A percentile compares a stretch with the other conserved stretches of the same genome.
Evolutionary conservation across 2,113 vertebrate species (phyloP).

Genomic region (Ondatra zibethicus): DNA sequence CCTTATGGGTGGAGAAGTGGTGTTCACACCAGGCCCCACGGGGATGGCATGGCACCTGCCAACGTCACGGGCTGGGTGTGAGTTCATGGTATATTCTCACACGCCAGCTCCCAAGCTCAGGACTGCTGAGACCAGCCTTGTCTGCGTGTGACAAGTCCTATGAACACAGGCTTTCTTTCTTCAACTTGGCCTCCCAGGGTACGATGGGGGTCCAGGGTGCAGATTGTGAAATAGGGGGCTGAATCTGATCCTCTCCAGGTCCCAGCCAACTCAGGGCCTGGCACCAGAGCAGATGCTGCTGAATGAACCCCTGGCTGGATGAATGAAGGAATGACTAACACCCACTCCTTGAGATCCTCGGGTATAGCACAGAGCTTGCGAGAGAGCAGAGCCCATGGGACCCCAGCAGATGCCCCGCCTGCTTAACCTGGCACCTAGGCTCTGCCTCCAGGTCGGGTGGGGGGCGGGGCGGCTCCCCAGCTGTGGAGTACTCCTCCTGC

Average conservation of each 20-base stretch:
- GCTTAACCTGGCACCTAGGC: slow-evolving; percentile 29
- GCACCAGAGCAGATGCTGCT: slow-evolving; percentile 45
- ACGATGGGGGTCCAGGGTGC: not conserved
- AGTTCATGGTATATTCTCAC: slow-evolving; percentile 54
- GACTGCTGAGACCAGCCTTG: not conserved
- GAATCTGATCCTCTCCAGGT: not conserved
- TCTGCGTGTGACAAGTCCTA: not conserved
- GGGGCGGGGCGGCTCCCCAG: slow-evolving; percentile 19
- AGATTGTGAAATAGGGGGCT: not conserved
- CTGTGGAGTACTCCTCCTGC: slow-evolving; percentile 35
- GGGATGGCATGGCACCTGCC: slow-evolving; percentile 44
- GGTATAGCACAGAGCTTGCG: not conserved
- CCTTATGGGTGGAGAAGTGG: not conserved
- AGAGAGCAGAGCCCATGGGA: slow-evolving; percentile 14
- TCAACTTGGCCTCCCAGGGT: not conserved
- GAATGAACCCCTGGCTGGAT: slow-evolving; percentile 70
- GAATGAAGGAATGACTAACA: slow-evolving; percentile 71
- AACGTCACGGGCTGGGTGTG: slow-evolving; percentile 48
- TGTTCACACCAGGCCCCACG: not conserved
- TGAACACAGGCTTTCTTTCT: not conserved
- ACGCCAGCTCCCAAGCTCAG: not conserved
- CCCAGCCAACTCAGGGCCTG: slow-evolving; percentile 45
- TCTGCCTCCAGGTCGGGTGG: not conserved
- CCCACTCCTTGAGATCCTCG: slow-evolving; percentile 55
- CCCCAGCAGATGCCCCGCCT: slow-evolving; percentile 12